phyloP scores from a whole-genome alignment of 2,888 invertebrate species.

The Fragum whitleyi region DNA sequence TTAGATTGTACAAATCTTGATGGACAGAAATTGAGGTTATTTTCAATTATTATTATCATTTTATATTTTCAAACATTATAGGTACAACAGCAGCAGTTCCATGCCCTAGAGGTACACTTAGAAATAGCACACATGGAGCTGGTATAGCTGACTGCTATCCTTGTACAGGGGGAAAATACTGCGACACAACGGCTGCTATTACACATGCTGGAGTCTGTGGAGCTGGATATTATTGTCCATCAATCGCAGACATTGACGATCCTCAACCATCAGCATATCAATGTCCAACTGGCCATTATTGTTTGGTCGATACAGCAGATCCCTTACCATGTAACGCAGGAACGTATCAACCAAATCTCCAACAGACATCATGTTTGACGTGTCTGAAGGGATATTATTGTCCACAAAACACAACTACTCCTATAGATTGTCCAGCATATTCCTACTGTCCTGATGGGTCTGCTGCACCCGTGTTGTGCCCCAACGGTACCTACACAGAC shows the following conservation, averaged over 20 bases:
- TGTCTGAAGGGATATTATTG: conserved; percentile 79
- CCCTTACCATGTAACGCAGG: conserved; percentile 77
- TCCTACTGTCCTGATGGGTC: conserved; percentile 81
- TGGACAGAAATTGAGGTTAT: too few relatives aligned
- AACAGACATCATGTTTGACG: conserved; percentile 67
- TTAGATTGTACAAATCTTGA: too few relatives aligned
- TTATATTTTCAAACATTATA: too few relatives aligned
- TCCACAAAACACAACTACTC: conserved; percentile 75
- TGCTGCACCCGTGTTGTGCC: conserved; percentile 76
- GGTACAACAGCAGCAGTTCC: conserved; percentile 72
- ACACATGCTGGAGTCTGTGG: conserved; percentile 73
- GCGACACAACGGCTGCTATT: conserved; percentile 66
- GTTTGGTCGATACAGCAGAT: conserved; percentile 70
- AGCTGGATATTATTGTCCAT: conserved; percentile 79
- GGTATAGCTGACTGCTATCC: conserved; percentile 75
- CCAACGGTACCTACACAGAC: conserved; percentile 80
- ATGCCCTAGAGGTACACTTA: conserved; percentile 77
- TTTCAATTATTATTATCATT: too few relatives aligned
- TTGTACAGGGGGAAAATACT: conserved; percentile 77
- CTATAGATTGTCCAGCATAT: conserved; percentile 78
- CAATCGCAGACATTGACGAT: conserved; percentile 68
- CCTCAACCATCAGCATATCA: conserved; percentile 66
- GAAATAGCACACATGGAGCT: conserved; percentile 74
- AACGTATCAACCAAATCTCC: conserved; percentile 78
- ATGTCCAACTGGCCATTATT: conserved; percentile 79